Percentiles rank a stretch among this genome's conserved stretches.
Conservation (phyloP, 1,140 invertebrate species). For the Pseudobourletiella spinata region DNA sequence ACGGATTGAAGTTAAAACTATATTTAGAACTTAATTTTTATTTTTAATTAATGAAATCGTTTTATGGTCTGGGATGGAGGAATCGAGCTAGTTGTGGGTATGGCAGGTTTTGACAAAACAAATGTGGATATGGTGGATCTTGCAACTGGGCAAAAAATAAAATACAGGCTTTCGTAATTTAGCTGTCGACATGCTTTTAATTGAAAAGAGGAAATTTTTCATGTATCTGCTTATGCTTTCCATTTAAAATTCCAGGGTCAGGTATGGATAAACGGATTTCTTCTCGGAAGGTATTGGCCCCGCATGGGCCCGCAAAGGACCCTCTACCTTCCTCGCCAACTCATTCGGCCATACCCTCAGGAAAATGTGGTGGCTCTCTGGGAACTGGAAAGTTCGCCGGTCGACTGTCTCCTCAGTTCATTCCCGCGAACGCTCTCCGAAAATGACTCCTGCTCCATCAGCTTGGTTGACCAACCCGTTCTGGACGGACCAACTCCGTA, state of each 20-base stretch:
- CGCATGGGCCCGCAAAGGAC: conserved; percentile 63
- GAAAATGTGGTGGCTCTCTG: conserved; percentile 39
- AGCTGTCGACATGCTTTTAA: neutral
- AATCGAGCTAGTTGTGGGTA: no score
- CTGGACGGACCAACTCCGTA: conserved; percentile 1
- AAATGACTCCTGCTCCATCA: neutral
- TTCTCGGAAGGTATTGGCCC: conserved; percentile 71
- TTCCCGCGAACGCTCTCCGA: neutral
- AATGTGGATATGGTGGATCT: no score
- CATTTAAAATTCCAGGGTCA: conserved; percentile 46
- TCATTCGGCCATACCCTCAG: conserved; percentile 39
- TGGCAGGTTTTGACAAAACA: no score
- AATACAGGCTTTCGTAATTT: neutral
- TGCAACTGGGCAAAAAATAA: neutral
- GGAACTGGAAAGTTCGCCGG: conserved; percentile 40
- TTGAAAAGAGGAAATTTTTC: neutral
- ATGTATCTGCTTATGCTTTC: neutral
- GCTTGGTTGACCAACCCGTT: neutral
- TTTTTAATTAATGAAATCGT: no score
- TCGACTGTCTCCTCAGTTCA: conserved; percentile 7
- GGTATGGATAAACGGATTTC: conserved; percentile 60
- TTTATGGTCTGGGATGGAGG: no score
- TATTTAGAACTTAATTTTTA: no score
- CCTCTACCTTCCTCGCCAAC: conserved; percentile 56
- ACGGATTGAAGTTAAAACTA: no score